Base-by-base conservation (phyloP, 2,113 vertebrate species). In the Percopsis transmontana region DNA sequence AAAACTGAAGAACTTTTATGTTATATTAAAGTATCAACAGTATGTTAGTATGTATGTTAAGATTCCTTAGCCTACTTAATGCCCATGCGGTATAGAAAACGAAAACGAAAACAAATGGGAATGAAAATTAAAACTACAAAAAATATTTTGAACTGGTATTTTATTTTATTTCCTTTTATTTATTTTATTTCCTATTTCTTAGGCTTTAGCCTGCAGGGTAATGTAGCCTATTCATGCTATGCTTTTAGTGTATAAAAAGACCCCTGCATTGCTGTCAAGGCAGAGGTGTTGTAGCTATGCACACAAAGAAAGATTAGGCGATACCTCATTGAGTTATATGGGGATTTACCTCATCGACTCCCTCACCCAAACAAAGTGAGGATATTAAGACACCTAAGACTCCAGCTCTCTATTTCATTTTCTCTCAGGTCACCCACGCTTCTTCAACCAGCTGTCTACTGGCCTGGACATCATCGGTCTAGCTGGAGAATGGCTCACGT, bases 401-500 rank as follows among this genome's bases (percentile, higher is more conserved):
- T 10, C 1, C 79, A 8, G 80, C 7, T 23, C 14, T 12, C 18
- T 40, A 6, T 14, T 52, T 62, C 5, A 10, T 13, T 56, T 45
- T 41, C 23, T 45, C 74, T 81, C 62, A 99, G 97, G 97, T 90
- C 97, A 99, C 38, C 97, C 97, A 68, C 94, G 97, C 27, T 99
- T 99, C 89, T 99, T 99, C 88, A 99, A 99, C 78, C 97, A 99
- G 88, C 85, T 99, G 33, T 99, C 97, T 2, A 94, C 95, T 40
- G 97, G 97, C 40, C 81, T 99, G 82, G 97, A 99, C 84, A 95
- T 99, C 18, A 97, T 99, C 54, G 97, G 97, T 16, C 84, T 99
- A 89, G 97, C 96, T 0, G 97, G 97, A 3, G 97, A 99, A 85
- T 99, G 97, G 97, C 91, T 99, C 72, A 99, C 97, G 2, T 99